Evolutionary conservation across 2,797 vertebrate species (phyloP), one percentile per base, ranked within the genome.

Genomic region (Crocodylus rhombifer): DNA sequence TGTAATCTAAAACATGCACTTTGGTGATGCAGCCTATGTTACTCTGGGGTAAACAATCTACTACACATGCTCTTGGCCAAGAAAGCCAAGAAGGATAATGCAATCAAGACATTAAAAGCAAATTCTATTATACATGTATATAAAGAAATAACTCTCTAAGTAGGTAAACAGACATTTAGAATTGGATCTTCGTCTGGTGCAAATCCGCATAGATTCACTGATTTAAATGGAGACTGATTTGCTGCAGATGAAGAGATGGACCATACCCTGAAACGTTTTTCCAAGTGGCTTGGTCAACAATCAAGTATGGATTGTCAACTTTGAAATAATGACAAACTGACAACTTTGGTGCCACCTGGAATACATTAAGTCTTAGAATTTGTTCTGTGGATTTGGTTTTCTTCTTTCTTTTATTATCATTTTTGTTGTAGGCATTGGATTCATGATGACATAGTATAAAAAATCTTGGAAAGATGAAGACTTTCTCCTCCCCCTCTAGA

Each of bases 381-480:
- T 73, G 13, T 73, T 51, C 23, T 16, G 23, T 73, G 36, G 58
- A 4, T 30, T 77, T 1, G 0, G 2, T 0, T 3, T 89, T 14
- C 12, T 4, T 55, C 2, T 0, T 56, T 67, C 55, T 71, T 75
- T 61, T 11, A 55, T 51, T 51, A 51, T 9, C 42, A 10, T 51
- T 51, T 51, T 51, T 51, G 42, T 51, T 51, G 33, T 51, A 60
- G 56, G 58, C 56, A 87, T 73, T 79, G 61, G 23, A 86, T 57
- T 58, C 42, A 30, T 26, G 11, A 61, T 51, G 42, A 51, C 55
- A 20, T 64, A 58, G 56, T 69, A 61, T 84, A 77, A 86, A 91
- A 84, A 87, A 60, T 86, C 92, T 69, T 58, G 51, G 75, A 86
- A 87, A 28, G 33, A 10, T 61, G 86, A 67, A 14, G 23, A 88